Evolutionary conservation across 2,888 invertebrate genomes (phyloP).

Genomic region (Anorthoa munda): DNA sequence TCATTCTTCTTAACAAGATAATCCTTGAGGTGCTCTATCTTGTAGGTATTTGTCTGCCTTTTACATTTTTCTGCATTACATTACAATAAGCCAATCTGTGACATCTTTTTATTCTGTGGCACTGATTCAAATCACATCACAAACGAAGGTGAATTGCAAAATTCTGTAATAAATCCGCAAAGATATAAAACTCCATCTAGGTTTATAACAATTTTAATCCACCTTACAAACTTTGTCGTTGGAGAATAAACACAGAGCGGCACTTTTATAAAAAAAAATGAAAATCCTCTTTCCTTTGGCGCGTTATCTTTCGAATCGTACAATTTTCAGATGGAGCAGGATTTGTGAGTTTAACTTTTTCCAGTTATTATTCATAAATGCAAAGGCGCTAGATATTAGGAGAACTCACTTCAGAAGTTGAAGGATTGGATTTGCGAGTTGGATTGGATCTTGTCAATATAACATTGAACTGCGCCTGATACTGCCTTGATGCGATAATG

Average conservation of each 20-base stretch:
- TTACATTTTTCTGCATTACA: background rate
- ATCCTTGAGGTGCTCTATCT: background rate
- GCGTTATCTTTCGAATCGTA: conserved; percentile 85
- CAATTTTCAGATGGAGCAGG: conserved; percentile 85
- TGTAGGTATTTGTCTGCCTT: background rate
- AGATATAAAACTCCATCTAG: conserved; percentile 67
- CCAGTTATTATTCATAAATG: conserved; percentile 90
- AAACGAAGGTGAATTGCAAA: conserved; percentile 59
- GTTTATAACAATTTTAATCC: conserved; percentile 76
- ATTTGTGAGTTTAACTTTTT: conserved; percentile 87
- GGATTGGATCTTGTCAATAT: conserved; percentile 79
- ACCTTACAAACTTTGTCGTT: conserved; percentile 76
- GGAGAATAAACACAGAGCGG: conserved; percentile 75
- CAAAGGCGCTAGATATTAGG: conserved; percentile 87
- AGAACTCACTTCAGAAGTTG: conserved; percentile 83
- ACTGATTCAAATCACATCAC: conserved; percentile 39
- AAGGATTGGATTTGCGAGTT: conserved; percentile 80
- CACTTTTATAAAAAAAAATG: conserved; percentile 60
- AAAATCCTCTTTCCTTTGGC: conserved; percentile 75
- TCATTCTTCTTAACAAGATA: background rate
- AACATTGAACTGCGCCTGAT: conserved; percentile 71
- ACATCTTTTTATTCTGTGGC: conserved; percentile 15
- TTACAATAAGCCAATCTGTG: conserved; percentile 14
- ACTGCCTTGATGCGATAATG: conserved; percentile 64
- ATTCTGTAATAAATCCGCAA: conserved; percentile 65